These are phyloP conservation scores for Thumatha senex DNA, from an alignment of 2,888 invertebrate species.

Conservation along the genomic window DNA sequence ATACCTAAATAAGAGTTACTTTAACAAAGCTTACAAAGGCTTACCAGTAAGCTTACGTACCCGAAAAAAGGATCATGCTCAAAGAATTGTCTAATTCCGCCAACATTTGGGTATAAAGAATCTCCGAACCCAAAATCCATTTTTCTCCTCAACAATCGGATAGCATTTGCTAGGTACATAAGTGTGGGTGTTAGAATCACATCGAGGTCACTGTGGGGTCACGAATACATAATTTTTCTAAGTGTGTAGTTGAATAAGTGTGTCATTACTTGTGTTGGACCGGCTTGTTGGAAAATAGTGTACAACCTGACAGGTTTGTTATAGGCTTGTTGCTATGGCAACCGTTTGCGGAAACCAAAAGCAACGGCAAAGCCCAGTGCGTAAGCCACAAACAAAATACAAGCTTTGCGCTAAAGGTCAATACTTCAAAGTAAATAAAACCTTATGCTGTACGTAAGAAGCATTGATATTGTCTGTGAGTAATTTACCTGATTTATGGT, in stretches of 20 bases:
- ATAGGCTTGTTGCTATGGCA: conserved; percentile 56
- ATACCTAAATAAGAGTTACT: too few species aligned
- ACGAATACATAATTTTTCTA: conserved; percentile 65
- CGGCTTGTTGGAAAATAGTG: conserved; percentile 54
- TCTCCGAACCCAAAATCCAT: conserved; percentile 79
- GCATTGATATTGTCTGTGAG: conserved; percentile 14
- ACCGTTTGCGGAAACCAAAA: conserved; percentile 65
- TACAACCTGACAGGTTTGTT: conserved; percentile 71
- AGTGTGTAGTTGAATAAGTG: conserved; percentile 43
- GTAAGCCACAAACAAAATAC: conserved; percentile 28
- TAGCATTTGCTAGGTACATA: conserved; percentile 51
- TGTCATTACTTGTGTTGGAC: conserved; percentile 54
- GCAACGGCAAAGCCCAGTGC: conserved; percentile 44
- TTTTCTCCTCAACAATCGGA: conserved; percentile 50
- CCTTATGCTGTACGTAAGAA: conserved; percentile 32
- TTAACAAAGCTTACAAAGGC: too few species aligned
- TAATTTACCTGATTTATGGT: conserved; percentile 13
- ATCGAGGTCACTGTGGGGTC: conserved; percentile 49
- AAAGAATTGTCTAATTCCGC: conserved; percentile 63
- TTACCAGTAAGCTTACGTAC: conserved; percentile 48
- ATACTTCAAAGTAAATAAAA: conserved; percentile 19
- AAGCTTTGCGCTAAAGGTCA: conserved; percentile 12
- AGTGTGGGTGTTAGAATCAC: conserved; percentile 36
- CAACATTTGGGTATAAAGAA: conserved; percentile 66
- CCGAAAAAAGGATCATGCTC: conserved; percentile 62